Evolutionary conservation across 2,797 vertebrate genomes (phyloP).

Genomic region (Loris lydekkerianus): DNA sequence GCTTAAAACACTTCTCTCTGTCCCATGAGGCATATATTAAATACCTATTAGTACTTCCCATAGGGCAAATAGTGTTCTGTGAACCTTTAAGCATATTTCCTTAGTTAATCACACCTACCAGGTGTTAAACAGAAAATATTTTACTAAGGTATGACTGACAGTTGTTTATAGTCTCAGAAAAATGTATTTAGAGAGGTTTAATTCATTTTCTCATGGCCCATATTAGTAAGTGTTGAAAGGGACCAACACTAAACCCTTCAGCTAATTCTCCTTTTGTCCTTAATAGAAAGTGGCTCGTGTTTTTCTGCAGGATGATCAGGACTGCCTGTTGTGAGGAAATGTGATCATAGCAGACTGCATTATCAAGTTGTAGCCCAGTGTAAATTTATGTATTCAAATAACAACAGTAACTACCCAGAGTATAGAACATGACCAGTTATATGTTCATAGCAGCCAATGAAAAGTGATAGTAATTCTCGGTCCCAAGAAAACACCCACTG

Average conservation of each 20-base stretch:
- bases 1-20: not conserved
- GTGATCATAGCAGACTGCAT: not conserved
- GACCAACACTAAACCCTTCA: not conserved
- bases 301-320: not conserved
- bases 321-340: not conserved
- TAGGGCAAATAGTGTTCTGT: not conserved
- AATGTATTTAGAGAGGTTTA: not conserved
- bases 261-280: not conserved
- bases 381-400: not conserved
- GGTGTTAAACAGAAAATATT: constrained; percentile 15
- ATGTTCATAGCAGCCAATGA: not conserved
- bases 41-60: not conserved
- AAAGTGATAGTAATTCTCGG: not conserved
- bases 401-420: not conserved
- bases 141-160: not conserved
- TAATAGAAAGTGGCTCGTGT: not conserved
- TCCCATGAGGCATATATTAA: not conserved
- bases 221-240: not conserved
- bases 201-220: not conserved
- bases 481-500: not conserved
- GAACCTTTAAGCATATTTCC: not conserved
- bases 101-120: not conserved
- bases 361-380: not conserved
- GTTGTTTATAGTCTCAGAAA: constrained; percentile 19
- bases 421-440: not conserved